Conservation (phyloP, 2,113 vertebrate species). For the Dolichotis patagonum region DNA sequence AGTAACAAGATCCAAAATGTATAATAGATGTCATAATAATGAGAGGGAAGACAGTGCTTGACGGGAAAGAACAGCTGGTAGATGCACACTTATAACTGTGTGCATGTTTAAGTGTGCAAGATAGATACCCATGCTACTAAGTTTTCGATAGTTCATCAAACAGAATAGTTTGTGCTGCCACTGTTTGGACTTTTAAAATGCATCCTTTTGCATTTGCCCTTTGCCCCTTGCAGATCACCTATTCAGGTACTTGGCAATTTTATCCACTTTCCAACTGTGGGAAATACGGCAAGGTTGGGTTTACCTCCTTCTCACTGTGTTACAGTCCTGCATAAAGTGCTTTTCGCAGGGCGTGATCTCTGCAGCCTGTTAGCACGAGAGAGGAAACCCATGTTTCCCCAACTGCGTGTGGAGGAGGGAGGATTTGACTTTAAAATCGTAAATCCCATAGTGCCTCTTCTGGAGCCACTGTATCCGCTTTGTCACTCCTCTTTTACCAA, state of each 20-base stretch:
- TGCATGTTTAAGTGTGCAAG: no score
- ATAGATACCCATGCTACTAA: no score
- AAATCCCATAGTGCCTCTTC: background rate
- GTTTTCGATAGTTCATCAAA: no score
- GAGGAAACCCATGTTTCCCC: background rate
- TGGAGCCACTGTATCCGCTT: fast-evolving
- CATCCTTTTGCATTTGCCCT: background rate
- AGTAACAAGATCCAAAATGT: no score
- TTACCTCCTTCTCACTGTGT: background rate
- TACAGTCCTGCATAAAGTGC: fast-evolving
- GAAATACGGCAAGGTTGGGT: fast-evolving
- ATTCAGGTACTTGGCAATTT: background rate
- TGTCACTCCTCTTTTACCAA: background rate
- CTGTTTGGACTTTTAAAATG: background rate
- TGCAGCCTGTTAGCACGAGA: fast-evolving
- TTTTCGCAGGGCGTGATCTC: fast-evolving
- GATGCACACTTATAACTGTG: no score
- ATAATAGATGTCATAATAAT: no score
- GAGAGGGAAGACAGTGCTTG: no score
- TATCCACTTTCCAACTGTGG: background rate
- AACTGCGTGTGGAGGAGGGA: fast-evolving
- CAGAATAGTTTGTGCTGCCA: no score
- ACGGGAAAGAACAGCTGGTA: no score
- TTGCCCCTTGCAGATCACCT: background rate
- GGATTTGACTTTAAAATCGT: no score